Conservation (phyloP, 2,888 invertebrate species). For the Torymus aiolomorphi region DNA sequence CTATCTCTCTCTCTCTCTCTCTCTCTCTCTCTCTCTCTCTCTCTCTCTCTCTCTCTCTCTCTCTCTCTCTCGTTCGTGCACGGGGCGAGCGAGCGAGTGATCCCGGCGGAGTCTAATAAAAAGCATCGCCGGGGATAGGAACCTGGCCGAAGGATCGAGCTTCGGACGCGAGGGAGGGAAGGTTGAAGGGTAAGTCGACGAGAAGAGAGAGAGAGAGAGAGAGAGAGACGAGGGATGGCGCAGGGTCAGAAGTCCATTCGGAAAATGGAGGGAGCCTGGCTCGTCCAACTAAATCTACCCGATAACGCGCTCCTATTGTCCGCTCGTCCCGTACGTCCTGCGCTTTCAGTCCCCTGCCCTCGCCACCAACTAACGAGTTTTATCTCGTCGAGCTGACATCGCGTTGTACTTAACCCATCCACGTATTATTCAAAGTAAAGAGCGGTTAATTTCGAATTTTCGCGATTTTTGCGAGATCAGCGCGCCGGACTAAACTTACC, state of each 20-base stretch:
- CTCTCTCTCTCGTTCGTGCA: background rate
- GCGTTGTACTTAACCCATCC: too few relatives aligned
- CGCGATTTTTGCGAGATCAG: background rate
- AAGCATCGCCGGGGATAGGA: conserved; percentile 69
- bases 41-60: conserved; percentile 53
- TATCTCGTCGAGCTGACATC: too few relatives aligned
- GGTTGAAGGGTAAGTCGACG: background rate
- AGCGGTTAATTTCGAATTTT: background rate
- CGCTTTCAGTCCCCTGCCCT: background rate
- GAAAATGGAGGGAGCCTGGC: conserved; percentile 74
- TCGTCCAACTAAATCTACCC: conserved; percentile 75
- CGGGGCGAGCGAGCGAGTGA: conserved; percentile 67
- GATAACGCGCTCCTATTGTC: conserved; percentile 73
- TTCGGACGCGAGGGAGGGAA: conserved; percentile 6
- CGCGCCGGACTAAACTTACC: conserved; percentile 70
- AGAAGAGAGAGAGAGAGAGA: conserved; percentile 14
- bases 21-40: conserved; percentile 44
- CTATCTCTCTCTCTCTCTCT: conserved; percentile 41
- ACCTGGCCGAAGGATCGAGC: conserved; percentile 33
- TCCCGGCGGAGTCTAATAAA: conserved; percentile 74
- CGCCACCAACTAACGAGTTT: too few relatives aligned
- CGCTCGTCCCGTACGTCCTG: conserved; percentile 18
- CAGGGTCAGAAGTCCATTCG: conserved; percentile 76
- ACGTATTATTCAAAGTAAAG: too few relatives aligned
- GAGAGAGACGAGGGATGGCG: conserved; percentile 47